Evolutionary conservation across 1,140 invertebrate species (phyloP), one percentile per base, ranked within the genome.

Genomic region (Cyphomyrmex costatus): DNA sequence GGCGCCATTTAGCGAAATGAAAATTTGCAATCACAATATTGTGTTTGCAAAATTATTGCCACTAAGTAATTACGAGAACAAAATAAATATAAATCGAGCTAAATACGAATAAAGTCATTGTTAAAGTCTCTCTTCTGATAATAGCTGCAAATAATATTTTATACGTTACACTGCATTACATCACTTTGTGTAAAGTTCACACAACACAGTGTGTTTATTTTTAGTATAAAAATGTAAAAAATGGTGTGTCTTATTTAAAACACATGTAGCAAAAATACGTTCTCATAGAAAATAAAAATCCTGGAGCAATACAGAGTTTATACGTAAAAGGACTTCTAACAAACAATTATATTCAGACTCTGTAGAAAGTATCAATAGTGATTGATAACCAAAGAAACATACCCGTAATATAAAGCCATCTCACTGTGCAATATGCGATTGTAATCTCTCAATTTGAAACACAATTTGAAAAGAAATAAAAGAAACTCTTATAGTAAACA

Each of bases 11-110:
- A 63, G 16, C 66, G 14, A 73, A 82, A 71, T 71, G 36, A 36
- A 56, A 66, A 82, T 46, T 71, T 30, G 36, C 36, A 60, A 73
- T 71, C 33, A 3, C 46, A 82, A 82, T 70, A 65, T 65, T 65
- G 16, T n/a, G 27, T 36, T 51, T 3, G 1, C 12, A 56, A 71
- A 14, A 53, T 56, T 58, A 71, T 60, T 24, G 14, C n/a, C 10
- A 51, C 46, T 30, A 56, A 21, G 51, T 65, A 56, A 79, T 66
- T 66, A 7, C 7, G 7, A 53, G n/a, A 33, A 10, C 0, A 65
- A 65, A 4, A 30, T 16, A 4, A 49, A 5, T 53, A 53, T 68
- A 19, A 3, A 19, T 27, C 24, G 36, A 66, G 46, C n/a, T 21
- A 33, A n/a, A 42, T 51, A 60, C 3, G n/a, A n/a, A 49, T 2